These are phyloP conservation scores for Onychomys leucogaster DNA, from an alignment of 2,797 vertebrate genomes.

Conservation along the genomic window DNA sequence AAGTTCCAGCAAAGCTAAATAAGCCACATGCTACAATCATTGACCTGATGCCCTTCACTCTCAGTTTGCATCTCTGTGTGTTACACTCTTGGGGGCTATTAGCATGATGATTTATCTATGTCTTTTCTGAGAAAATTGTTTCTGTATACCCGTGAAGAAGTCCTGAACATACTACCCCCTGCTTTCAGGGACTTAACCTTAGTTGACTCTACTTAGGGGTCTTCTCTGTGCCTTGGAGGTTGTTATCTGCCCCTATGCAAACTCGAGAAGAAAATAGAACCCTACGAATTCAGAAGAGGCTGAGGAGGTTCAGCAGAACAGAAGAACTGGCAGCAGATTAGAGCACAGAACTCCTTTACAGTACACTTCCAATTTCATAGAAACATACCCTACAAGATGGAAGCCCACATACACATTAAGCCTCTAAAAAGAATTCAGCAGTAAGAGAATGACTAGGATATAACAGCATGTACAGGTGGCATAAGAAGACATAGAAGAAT, in stretches of 20 bases:
- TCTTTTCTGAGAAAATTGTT: background rate
- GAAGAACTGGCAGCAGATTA: background rate
- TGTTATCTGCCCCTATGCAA: background rate
- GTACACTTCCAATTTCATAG: background rate
- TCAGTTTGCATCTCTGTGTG: background rate
- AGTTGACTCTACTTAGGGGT: background rate
- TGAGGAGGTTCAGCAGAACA: background rate
- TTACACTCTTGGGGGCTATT: background rate
- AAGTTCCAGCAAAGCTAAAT: background rate
- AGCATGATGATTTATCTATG: background rate
- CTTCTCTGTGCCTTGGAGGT: background rate
- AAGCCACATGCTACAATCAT: background rate
- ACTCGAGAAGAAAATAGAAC: background rate
- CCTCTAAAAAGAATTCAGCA: background rate
- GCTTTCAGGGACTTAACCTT: background rate
- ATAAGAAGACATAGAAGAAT: background rate
- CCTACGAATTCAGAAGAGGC: background rate
- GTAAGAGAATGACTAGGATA: background rate
- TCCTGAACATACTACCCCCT: background rate
- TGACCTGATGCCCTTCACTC: background rate
- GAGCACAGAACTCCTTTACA: background rate
- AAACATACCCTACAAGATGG: background rate
- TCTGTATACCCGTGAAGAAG: background rate
- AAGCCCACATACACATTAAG: background rate
- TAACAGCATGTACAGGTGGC: background rate